Conservation (phyloP, 2,888 invertebrate species). For the Limnephilus lunatus region DNA sequence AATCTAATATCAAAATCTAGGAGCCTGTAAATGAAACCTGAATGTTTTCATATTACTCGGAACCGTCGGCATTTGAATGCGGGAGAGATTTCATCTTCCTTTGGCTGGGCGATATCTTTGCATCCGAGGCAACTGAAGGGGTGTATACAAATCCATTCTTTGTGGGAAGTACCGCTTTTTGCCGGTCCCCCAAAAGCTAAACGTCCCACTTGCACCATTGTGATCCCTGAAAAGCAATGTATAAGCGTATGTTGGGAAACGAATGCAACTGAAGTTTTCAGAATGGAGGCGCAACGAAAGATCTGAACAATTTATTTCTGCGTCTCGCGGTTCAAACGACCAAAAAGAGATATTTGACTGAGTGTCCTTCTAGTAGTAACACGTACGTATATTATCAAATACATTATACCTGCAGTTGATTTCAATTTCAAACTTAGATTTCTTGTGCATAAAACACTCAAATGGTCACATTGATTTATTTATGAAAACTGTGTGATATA, state of each 20-base stretch:
- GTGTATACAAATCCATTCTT: constrained; percentile 27
- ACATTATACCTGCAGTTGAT: too few species aligned
- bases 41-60: not conserved
- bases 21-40: not conserved
- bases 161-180: constrained; percentile 13
- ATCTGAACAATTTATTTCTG: not conserved
- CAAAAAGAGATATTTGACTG: not conserved
- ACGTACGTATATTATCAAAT: too few species aligned
- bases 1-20: not conserved
- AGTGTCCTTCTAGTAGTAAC: not conserved
- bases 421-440: too few species aligned
- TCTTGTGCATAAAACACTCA: too few species aligned
- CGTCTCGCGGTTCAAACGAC: not conserved
- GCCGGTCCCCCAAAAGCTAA: constrained; percentile 7
- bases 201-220: constrained; percentile 16
- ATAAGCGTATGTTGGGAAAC: not conserved
- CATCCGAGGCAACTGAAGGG: constrained; percentile 11
- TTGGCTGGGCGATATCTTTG: not conserved
- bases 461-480: too few species aligned
- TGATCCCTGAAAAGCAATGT: constrained; percentile 10
- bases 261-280: constrained; percentile 3
- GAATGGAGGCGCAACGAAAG: not conserved
- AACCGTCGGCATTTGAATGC: not conserved
- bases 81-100: not conserved
- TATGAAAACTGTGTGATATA: too few species aligned